A percentile compares a stretch with the other conserved stretches of the same genome.
phyloP scores from a whole-genome alignment of 2,888 invertebrate genomes.

The Ischnura elegans region DNA sequence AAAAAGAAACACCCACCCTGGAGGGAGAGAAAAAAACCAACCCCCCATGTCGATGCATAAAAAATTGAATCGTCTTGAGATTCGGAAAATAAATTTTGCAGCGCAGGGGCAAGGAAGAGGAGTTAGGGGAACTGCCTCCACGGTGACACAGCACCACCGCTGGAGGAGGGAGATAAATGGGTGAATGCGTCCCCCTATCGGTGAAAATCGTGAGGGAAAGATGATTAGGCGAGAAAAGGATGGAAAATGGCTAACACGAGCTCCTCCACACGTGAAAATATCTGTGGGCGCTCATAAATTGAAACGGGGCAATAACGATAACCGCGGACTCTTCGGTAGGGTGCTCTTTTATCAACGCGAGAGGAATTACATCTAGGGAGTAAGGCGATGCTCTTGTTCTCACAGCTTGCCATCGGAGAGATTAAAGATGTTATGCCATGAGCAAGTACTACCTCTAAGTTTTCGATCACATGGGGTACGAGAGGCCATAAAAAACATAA shows the following conservation, averaged over 20 bases:
- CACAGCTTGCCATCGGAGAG: too few species aligned
- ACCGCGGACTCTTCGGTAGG: neutral
- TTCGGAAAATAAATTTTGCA: neutral
- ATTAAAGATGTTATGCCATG: too few species aligned
- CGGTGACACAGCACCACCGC: neutral
- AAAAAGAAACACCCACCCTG: neutral
- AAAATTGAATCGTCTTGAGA: neutral
- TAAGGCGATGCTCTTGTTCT: neutral
- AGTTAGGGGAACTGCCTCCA: neutral
- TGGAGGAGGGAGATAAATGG: neutral
- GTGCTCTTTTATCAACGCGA: neutral
- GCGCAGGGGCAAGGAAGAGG: neutral
- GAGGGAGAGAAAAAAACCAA: neutral
- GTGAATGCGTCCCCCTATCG: neutral
- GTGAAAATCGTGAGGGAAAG: neutral
- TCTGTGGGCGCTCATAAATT: neutral
- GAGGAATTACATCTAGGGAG: neutral
- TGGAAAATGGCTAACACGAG: neutral
- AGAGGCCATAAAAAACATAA: too few species aligned
- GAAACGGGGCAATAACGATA: conserved; percentile 41
- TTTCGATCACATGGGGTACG: too few species aligned
- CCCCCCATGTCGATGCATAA: neutral
- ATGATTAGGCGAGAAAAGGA: neutral
- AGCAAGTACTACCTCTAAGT: too few species aligned
- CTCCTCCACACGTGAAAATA: neutral